phyloP scores from a whole-genome alignment of 2,113 vertebrate species.

The Philantomba maxwellii region DNA sequence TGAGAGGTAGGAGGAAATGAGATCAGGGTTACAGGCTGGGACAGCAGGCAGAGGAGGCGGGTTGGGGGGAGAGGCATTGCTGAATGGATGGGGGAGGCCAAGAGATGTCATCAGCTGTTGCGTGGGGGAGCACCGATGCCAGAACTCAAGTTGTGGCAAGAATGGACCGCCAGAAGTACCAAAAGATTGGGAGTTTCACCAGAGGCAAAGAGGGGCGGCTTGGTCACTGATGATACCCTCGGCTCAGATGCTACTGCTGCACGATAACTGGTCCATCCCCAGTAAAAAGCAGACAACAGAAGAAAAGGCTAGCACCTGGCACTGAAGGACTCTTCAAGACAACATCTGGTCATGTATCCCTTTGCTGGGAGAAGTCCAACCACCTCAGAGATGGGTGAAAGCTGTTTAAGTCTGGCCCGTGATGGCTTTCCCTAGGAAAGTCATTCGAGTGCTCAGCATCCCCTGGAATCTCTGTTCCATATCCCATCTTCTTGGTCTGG shows the following conservation, averaged over 20 bases:
- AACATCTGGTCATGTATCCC: neutral
- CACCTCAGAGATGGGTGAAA: neutral
- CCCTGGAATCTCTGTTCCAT: neutral
- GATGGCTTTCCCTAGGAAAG: neutral
- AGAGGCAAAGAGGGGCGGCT: constrained; percentile 40
- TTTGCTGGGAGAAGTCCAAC: neutral
- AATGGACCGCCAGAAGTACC: constrained; percentile 52
- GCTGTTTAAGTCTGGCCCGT: neutral
- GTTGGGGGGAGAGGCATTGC: constrained; percentile 56
- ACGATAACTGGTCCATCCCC: neutral
- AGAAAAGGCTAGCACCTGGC: neutral
- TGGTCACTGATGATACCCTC: neutral
- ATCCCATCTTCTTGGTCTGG: neutral
- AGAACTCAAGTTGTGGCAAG: constrained; percentile 70
- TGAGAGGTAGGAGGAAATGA: constrained; percentile 73
- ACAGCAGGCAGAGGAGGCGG: constrained; percentile 66
- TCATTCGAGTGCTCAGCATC: neutral
- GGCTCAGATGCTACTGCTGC: neutral
- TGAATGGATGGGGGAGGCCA: constrained; percentile 71
- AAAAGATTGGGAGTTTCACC: constrained; percentile 50
- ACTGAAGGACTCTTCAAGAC: neutral
- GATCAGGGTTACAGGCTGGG: constrained; percentile 73
- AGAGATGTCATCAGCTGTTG: constrained; percentile 75
- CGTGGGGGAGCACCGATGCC: constrained; percentile 58
- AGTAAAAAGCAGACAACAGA: neutral